Base-by-base conservation (phyloP, 2,797 vertebrate species). In the Esox masquinongy region DNA sequence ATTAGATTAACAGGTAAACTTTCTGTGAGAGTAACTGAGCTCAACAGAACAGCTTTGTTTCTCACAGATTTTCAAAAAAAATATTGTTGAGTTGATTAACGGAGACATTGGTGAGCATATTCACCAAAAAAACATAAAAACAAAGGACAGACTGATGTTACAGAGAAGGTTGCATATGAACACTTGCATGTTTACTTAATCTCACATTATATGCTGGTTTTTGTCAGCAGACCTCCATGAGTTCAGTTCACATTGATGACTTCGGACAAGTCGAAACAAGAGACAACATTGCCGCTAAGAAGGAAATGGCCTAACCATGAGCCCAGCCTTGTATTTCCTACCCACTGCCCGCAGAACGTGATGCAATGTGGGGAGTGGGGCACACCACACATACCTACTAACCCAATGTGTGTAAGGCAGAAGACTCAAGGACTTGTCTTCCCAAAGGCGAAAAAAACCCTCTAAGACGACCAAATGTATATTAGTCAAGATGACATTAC, bases 401-500 rank as follows among this genome's bases (percentile, higher is more conserved):
- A 67, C 63, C 29, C 15, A 66, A 66, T 15, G 15, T 5, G 16
- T 17, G 2, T 19, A 34, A 29, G 16, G 29, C 17, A 34, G 16
- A 67, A 67, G 56, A 56, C 75, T 39, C 53, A 2, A 36, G 29
- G 26, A 73, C 59, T 68, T n/a, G 29, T 68, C 49, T 31, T 29
- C 2, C 61, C 34, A 12, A 22, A 64, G 26, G 63, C 19, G 61
- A 29, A 39, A 29, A 72, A 53, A 51, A 12, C 3, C 43, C 67
- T 39, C 36, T 66, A 59, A 59, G 47, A 59, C 53, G 71, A 68
- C 66, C 31, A 24, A 75, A 68, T 7, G 26, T 11, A 22, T 74
- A 34, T 22, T 36, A 22, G 67, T 76, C 73, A 69, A 81, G 68
- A 75, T 79, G 76, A 70, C 78, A 78, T 73, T 59, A 77, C 68